Percentiles rank a stretch among this genome's conserved stretches.
These are phyloP conservation scores for Tragelaphus buxtoni DNA, from an alignment of 2,113 vertebrate species.

Conservation along the genomic window DNA sequence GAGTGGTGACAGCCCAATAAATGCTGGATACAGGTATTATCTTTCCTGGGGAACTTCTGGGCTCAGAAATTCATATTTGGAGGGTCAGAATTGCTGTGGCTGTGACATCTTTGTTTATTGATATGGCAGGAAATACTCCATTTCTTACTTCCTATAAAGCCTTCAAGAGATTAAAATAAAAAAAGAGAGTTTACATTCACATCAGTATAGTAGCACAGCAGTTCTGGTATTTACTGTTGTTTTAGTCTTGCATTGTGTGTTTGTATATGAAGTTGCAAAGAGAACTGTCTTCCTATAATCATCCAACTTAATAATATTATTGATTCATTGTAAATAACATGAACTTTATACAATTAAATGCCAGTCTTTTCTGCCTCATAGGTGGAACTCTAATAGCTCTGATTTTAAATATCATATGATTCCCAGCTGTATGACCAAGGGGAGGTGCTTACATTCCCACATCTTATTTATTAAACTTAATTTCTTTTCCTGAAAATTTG, in stretches of 20 bases:
- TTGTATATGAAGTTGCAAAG: not conserved
- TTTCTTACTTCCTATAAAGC: not conserved
- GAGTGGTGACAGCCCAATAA: not conserved
- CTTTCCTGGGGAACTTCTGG: not conserved
- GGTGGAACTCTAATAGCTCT: not conserved
- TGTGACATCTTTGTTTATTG: not conserved
- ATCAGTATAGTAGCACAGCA: not conserved
- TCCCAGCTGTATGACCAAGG: not conserved
- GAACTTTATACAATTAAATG: not conserved
- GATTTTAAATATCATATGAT: not conserved
- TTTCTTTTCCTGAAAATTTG: not conserved
- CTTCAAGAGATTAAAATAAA: not conserved
- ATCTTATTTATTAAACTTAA: not conserved
- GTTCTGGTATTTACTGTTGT: not conserved
- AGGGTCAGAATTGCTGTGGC: not conserved
- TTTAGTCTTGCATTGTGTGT: not conserved
- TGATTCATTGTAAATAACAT: not conserved
- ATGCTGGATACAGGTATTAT: not conserved
- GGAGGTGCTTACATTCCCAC: not conserved
- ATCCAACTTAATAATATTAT: not conserved
- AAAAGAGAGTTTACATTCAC: not conserved
- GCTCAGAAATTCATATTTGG: not conserved
- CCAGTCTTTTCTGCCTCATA: not conserved
- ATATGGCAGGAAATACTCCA: not conserved
- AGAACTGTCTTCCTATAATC: not conserved